These are phyloP conservation scores for Quadroppia sp. DNA, from an alignment of 2,888 invertebrate genomes.

Conservation along the genomic window DNA sequence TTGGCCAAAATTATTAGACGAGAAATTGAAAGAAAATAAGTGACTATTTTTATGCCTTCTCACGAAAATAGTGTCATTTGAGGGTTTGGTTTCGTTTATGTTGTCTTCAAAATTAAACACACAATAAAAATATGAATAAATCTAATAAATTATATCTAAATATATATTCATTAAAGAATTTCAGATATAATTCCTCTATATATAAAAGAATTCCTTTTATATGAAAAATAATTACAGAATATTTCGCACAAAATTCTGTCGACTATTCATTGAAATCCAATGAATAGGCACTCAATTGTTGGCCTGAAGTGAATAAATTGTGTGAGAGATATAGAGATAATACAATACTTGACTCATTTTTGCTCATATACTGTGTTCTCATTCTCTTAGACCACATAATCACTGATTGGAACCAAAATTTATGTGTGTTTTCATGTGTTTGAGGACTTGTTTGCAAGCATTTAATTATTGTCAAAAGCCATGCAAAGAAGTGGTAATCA, in stretches of 20 bases:
- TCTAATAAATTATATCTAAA: too few relatives aligned
- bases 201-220: not conserved
- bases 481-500: not conserved
- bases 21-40: not conserved
- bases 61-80: too few relatives aligned
- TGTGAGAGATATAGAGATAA: not conserved
- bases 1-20: not conserved
- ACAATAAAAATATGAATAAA: too few relatives aligned
- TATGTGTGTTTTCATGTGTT: conserved; percentile 4
- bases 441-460: conserved; percentile 10
- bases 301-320: not conserved
- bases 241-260: too few relatives aligned
- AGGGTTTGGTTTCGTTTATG: too few relatives aligned
- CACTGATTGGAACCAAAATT: not conserved
- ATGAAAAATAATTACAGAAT: not conserved
- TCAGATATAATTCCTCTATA: too few relatives aligned
- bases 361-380: not conserved
- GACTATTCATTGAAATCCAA: not conserved
- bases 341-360: not conserved
- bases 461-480: conserved; percentile 26
- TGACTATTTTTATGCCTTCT: not conserved
- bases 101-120: too few relatives aligned
- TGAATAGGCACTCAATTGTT: conserved; percentile 2
- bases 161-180: too few relatives aligned
- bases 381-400: not conserved